A percentile compares a stretch with the other conserved stretches of the same genome.
Conservation (phyloP, 2,113 vertebrate genomes). For the Pipa parva region DNA sequence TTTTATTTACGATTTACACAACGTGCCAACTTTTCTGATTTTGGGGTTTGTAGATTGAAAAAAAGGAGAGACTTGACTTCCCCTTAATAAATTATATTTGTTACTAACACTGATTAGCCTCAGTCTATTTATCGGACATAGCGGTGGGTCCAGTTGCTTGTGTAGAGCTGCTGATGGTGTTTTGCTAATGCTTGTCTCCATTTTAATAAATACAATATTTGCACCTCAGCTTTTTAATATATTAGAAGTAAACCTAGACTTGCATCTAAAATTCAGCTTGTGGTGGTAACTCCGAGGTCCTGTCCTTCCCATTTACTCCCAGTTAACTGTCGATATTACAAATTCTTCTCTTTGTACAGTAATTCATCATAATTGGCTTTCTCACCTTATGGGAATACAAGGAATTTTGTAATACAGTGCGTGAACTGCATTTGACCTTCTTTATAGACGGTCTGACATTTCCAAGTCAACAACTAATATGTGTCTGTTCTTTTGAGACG, state of each 20-base stretch:
- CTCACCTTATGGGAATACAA: neutral
- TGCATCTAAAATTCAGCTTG: neutral
- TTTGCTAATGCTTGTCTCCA: no score
- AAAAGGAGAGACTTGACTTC: no score
- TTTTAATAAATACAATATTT: neutral
- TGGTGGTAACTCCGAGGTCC: neutral
- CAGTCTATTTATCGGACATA: no score
- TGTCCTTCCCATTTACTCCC: neutral
- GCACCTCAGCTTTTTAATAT: neutral
- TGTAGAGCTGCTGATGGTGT: no score
- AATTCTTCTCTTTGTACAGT: neutral
- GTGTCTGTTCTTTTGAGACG: no score
- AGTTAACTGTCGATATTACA: neutral
- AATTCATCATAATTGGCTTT: neutral
- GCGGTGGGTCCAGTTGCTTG: no score
- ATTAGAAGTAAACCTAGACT: neutral
- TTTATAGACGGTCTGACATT: neutral
- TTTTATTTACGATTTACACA: no score
- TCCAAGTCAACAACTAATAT: no score
- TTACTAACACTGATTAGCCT: no score
- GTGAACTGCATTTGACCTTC: conserved; percentile 6
- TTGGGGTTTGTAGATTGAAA: no score
- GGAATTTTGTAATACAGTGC: neutral
- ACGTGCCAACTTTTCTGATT: no score
- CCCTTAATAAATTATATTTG: neutral